phyloP scores from a whole-genome alignment of 2,797 vertebrate genomes.

The Rhyacichthys aspro region DNA sequence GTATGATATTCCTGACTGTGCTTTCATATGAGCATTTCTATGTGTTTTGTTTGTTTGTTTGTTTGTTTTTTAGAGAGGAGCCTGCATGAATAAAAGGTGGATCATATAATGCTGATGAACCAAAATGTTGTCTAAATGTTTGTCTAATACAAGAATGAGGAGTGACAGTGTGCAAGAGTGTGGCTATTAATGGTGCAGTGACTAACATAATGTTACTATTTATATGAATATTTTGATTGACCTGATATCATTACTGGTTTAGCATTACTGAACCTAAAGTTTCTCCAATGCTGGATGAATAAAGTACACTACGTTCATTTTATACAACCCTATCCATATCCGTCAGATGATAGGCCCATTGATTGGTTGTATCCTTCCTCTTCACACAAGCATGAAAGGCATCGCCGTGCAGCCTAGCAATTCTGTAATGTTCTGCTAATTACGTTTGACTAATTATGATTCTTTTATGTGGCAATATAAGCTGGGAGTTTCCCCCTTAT shows the following conservation, averaged over 20 bases:
- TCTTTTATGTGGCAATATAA: conserved; percentile 77
- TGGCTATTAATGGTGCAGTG: too few species aligned
- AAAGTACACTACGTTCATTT: conserved; percentile 4
- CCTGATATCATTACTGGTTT: not conserved
- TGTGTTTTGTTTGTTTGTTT: too few species aligned
- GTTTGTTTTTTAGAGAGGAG: too few species aligned
- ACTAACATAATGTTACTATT: too few species aligned
- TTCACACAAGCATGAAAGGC: conserved; percentile 78
- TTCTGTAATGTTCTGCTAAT: conserved; percentile 82
- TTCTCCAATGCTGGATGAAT: conserved; percentile 7
- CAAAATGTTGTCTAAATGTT: too few species aligned
- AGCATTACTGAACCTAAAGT: not conserved
- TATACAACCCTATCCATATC: conserved; percentile 32
- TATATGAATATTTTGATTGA: too few species aligned
- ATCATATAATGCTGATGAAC: too few species aligned
- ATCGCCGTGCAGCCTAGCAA: conserved; percentile 70
- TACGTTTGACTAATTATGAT: conserved; percentile 81
- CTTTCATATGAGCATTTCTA: too few species aligned
- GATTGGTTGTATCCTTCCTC: conserved; percentile 65
- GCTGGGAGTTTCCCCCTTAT: conserved; percentile 70
- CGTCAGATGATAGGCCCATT: conserved; percentile 40
- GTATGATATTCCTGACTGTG: too few species aligned
- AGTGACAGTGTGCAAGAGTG: too few species aligned
- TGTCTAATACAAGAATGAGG: too few species aligned
- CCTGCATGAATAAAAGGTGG: too few species aligned